These are phyloP conservation scores for Smutsia gigantea DNA, from an alignment of 2,797 vertebrate genomes.

Conservation along the genomic window DNA sequence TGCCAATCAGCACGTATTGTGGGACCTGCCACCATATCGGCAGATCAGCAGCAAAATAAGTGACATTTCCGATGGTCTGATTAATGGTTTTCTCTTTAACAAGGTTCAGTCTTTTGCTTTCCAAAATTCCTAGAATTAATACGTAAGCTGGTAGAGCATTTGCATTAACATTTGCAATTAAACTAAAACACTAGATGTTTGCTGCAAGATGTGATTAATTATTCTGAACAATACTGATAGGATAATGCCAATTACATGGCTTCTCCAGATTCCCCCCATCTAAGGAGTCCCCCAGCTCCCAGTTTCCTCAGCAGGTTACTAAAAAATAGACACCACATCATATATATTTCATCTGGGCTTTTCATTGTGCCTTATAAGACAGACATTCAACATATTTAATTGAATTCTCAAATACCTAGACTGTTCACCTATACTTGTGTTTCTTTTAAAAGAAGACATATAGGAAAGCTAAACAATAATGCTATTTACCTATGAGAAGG, in stretches of 20 bases:
- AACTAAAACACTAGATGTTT: not conserved
- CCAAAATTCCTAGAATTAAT: conserved; percentile 92
- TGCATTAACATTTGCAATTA: not conserved
- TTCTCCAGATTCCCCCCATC: rapidly evolving
- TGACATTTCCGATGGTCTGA: conserved; percentile 92
- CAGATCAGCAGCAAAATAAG: conserved; percentile 94
- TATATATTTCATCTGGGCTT: rapidly evolving
- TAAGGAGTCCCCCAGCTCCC: not conserved
- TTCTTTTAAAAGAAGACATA: not conserved
- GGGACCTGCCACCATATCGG: conserved; percentile 99
- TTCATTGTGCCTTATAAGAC: not conserved
- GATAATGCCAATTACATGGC: rapidly evolving
- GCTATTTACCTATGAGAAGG: not conserved
- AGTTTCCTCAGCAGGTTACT: not conserved
- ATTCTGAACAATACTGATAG: no score
- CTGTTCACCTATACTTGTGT: not conserved
- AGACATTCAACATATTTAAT: rapidly evolving
- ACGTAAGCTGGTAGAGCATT: not conserved
- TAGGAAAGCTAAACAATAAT: no score
- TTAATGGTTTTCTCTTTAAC: conserved; percentile 90
- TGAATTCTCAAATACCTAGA: not conserved
- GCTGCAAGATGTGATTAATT: rapidly evolving
- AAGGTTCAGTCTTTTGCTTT: conserved; percentile 94
- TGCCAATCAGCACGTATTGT: conserved; percentile 97
- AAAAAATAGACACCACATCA: no score